Evolutionary conservation across 2,888 invertebrate species (phyloP).

Genomic region (Hermaeophaga mercurialis): DNA sequence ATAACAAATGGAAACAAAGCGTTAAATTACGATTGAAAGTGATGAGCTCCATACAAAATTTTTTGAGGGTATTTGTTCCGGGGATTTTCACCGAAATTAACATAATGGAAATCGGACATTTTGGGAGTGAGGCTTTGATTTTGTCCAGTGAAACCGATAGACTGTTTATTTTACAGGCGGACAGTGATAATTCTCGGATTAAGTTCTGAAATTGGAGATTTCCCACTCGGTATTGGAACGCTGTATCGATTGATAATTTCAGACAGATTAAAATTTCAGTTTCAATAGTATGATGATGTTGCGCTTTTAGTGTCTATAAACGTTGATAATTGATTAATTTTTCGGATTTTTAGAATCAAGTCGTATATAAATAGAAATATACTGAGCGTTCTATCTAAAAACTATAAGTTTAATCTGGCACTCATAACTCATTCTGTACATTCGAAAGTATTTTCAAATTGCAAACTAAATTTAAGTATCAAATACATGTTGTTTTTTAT

Average conservation of each 20-base stretch:
- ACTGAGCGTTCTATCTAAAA: too few relatives aligned
- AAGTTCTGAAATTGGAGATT: constrained; percentile 22
- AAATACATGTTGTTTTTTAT: too few relatives aligned
- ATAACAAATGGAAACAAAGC: constrained; percentile 26
- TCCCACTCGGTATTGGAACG: constrained; percentile 2
- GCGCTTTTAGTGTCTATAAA: too few relatives aligned
- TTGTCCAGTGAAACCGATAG: constrained; percentile 17
- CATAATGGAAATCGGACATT: constrained; percentile 33
- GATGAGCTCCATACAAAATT: constrained; percentile 6
- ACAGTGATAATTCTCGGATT: constrained; percentile 22
- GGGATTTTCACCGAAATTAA: constrained; percentile 34
- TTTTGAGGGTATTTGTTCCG: constrained; percentile 22
- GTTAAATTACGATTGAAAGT: constrained; percentile 29
- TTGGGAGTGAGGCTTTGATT: constrained; percentile 17
- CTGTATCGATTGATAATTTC: constrained; percentile 15
- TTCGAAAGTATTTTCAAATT: too few relatives aligned
- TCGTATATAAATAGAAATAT: too few relatives aligned
- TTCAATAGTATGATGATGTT: not conserved
- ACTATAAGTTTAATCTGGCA: too few relatives aligned
- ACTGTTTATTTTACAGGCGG: constrained; percentile 20
- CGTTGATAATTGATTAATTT: too few relatives aligned
- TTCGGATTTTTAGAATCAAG: too few relatives aligned
- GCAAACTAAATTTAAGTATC: too few relatives aligned
- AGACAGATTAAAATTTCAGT: constrained; percentile 11
- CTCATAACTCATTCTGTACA: too few relatives aligned